Base-by-base conservation (phyloP, 2,113 vertebrate species). In the Engraulis encrasicolus region DNA sequence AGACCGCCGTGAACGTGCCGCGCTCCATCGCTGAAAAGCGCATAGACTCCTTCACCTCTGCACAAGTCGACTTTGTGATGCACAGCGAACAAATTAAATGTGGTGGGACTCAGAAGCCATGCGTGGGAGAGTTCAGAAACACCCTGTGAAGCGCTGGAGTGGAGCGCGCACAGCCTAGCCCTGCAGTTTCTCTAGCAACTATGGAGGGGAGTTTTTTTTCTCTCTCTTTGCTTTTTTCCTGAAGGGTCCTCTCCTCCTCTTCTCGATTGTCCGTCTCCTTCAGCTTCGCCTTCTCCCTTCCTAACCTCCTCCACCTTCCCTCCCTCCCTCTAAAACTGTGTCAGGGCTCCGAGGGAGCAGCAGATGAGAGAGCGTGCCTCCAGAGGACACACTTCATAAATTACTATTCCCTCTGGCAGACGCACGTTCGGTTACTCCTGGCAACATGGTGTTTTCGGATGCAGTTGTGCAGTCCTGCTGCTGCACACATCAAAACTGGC, bases 261-360 rank as follows among this genome's bases (percentile, higher is more conserved):
- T 18, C 88, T 86, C 90, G 45, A 61, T 87, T 87, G 90, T 90
- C 91, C 83, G 89, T 91, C 93, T 94, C 92, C 92, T 93, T 94
- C 93, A 92, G 85, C 91, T 86, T 93, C 90, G 91, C 91, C 92
- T 92, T 91, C 91, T 90, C 92, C 58, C 87, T 81, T 71, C 23
- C 61, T 11, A 27, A 74, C 27, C 66, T 23, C 66, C 40, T 45
- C 40, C 40, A 5, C 40, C 40, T 74, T 31, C 66, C 31, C 50
- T 71, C 71, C 87, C 89, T 92, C 90, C 89, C 92, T 89, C 88
- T 66, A 82, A 87, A 88, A 89, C 84, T 58, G 78, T 85, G 90
- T 91, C 49, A 85, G 50, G 84, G 86, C 86, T 61, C 50, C 3
- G 37, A 49, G 49, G 78, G 80, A 83, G 82, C 31, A 82, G 79